Percentiles rank a stretch among this genome's conserved stretches.
These are phyloP conservation scores for Sclerurus mexicanus DNA, from an alignment of 2,113 vertebrate genomes.

Conservation along the genomic window DNA sequence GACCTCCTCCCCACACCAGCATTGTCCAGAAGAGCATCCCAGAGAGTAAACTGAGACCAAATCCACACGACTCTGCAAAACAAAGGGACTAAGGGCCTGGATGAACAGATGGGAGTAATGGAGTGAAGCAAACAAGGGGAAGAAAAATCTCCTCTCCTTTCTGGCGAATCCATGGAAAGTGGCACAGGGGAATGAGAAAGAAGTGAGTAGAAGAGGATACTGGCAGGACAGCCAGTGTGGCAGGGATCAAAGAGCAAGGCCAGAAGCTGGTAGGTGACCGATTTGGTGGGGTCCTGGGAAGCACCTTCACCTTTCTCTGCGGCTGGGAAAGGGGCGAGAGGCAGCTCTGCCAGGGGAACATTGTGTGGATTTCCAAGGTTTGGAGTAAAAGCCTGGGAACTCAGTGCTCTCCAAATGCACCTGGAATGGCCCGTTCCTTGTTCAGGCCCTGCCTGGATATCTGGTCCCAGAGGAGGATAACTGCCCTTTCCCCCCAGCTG, in stretches of 20 bases:
- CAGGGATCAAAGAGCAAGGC: slow-evolving; percentile 45
- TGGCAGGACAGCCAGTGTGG: slow-evolving; percentile 45
- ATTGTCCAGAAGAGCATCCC: neutral
- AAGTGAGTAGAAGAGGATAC: slow-evolving; percentile 70
- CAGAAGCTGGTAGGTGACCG: neutral
- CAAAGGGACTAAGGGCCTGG: slow-evolving; percentile 30
- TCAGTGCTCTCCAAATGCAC: neutral
- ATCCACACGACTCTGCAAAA: neutral
- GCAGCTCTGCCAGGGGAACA: neutral
- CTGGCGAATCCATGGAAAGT: slow-evolving; percentile 76
- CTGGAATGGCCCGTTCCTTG: neutral
- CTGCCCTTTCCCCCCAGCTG: neutral
- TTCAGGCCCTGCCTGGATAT: neutral
- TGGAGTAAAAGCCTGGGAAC: neutral
- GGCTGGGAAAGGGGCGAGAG: neutral
- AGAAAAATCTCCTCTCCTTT: slow-evolving; percentile 74
- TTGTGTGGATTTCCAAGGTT: neutral
- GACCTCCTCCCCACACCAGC: neutral
- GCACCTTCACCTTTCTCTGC: neutral
- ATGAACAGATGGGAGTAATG: slow-evolving; percentile 89
- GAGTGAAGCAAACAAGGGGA: slow-evolving; percentile 85
- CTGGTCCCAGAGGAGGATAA: accelerated
- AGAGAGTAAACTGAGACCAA: neutral
- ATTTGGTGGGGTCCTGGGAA: neutral
- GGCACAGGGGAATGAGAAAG: slow-evolving; percentile 75